Evolutionary conservation across 2,797 vertebrate genomes (phyloP), one percentile per base, ranked within the genome.

Genomic region (Champsocephalus gunnari): DNA sequence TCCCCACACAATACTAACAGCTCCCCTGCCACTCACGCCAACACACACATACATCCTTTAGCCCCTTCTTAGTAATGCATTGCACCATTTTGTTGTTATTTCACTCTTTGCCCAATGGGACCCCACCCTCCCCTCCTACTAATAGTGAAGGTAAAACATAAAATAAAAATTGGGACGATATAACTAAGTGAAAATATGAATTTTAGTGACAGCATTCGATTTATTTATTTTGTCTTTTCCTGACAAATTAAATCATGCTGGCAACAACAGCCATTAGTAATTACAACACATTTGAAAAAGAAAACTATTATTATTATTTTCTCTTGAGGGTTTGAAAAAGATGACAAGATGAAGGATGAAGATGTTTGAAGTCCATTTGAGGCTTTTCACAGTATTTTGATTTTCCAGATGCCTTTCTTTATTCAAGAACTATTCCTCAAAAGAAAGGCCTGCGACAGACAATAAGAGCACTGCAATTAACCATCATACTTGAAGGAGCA

Each of bases 391-490:
- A 88, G 73, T 69, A 89, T 88, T 90, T 89, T 80, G 59, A 88
- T 85, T 89, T 84, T 77, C 65, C 54, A 78, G 58, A 66, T 69
- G 87, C 80, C 88, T 92, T 92, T 89, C 89, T 92, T 92, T 91
- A 93, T 92, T 89, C 83, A 85, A 89, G 83, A 92, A 92, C 87
- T 88, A 88, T 91, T 92, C 85, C 83, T 93, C 87, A 88, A 91
- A 92, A 93, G 87, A 89, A 87, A 89, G 72, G 76, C 86, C 71
- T 66, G 73, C 3, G 24, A 84, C 59, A 84, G 83, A 89, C 79
- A 80, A 87, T 88, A 85, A 90, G 87, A 92, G 84, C 77, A 55
- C 84, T 82, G 92, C 91, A 94, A 94, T 95, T 95, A 94, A 74
- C 87, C 91, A 91, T 88, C 89, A 88, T 86, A 91, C 89, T 93